Conservation (phyloP, 2,113 vertebrate species). For the Eonycteris spelaea region DNA sequence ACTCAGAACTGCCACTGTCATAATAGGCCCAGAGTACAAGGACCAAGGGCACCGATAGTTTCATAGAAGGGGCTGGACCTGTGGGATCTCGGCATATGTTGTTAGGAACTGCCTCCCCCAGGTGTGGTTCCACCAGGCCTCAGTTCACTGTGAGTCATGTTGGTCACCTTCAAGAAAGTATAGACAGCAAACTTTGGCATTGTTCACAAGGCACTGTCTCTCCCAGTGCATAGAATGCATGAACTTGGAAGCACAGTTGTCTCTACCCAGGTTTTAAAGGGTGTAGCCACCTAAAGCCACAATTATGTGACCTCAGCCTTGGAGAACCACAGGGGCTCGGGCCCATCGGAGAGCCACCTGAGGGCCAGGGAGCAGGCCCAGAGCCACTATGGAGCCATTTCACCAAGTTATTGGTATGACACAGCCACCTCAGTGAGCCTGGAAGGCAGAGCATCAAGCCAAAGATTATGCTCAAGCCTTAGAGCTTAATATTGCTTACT, state of each 20-base stretch:
- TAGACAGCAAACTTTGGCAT: background rate
- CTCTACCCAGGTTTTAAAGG: background rate
- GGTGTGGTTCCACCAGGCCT: background rate
- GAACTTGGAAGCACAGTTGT: background rate
- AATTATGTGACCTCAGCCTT: background rate
- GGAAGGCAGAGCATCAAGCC: background rate
- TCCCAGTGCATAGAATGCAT: background rate
- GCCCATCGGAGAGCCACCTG: background rate
- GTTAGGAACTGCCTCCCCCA: background rate
- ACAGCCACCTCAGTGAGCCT: background rate
- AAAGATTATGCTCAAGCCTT: background rate
- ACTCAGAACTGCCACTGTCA: background rate
- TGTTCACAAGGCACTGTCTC: background rate
- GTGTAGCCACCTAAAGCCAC: background rate
- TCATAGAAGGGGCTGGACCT: background rate
- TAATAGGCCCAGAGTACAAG: background rate
- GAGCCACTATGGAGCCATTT: background rate
- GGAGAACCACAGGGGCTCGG: background rate
- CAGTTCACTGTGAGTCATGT: background rate
- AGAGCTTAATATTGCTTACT: background rate
- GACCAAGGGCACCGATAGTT: background rate
- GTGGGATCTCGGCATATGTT: background rate
- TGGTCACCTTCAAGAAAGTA: background rate
- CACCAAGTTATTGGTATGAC: background rate
- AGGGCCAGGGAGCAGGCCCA: background rate